phyloP scores from a whole-genome alignment of 2,797 vertebrate genomes.

The Meriones psammophilus region DNA sequence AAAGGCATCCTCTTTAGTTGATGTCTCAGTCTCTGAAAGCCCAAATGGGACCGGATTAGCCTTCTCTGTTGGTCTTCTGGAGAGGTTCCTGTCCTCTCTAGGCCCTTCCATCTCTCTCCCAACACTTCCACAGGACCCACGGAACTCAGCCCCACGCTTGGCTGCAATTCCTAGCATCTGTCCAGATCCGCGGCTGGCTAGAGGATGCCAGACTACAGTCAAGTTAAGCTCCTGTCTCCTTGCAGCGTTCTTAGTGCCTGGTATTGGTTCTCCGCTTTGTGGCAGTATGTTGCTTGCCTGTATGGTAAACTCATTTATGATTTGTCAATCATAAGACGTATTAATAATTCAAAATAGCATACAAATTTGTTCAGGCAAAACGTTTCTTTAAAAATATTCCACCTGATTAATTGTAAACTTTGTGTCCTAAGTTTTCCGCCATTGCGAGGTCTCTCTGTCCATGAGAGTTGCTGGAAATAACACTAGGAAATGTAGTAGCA shows the following conservation, averaged over 20 bases:
- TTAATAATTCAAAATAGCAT: background rate
- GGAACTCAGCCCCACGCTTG: too few relatives aligned
- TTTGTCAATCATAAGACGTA: background rate
- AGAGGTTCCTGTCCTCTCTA: too few relatives aligned
- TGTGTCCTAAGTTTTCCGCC: background rate
- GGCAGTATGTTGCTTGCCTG: conserved; percentile 11
- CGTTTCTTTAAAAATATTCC: background rate
- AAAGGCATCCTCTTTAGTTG: too few relatives aligned
- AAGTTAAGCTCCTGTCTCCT: background rate
- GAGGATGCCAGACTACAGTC: too few relatives aligned
- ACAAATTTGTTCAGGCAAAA: too few relatives aligned
- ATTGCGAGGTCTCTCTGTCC: background rate
- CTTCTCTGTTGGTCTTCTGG: too few relatives aligned
- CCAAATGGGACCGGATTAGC: too few relatives aligned
- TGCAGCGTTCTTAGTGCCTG: background rate
- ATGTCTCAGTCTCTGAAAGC: too few relatives aligned
- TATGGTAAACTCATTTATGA: background rate
- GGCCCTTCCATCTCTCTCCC: too few relatives aligned
- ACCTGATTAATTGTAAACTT: conserved; percentile 18
- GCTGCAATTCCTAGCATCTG: too few relatives aligned
- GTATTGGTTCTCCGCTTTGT: background rate
- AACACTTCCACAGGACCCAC: too few relatives aligned
- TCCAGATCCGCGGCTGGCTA: too few relatives aligned
- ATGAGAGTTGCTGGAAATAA: background rate
- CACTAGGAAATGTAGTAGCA: background rate